Percentiles rank a stretch among this genome's conserved stretches.
Evolutionary conservation across 2,113 vertebrate species (phyloP).

Genomic region (Oceanites oceanicus): DNA sequence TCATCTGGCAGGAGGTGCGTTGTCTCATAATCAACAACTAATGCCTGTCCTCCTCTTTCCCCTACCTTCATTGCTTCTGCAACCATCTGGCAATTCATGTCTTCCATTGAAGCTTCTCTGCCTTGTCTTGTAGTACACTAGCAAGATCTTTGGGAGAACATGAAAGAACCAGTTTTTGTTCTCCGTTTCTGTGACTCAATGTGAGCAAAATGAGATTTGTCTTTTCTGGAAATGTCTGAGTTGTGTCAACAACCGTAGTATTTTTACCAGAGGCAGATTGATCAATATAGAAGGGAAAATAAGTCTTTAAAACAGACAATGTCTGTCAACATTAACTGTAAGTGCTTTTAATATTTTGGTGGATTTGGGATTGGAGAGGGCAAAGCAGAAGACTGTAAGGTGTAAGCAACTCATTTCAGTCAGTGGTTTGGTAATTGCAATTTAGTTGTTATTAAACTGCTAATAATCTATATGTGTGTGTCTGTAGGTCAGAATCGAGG

Average conservation of each 20-base stretch:
- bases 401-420: neutral
- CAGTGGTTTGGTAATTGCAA: neutral
- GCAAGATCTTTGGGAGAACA: neutral
- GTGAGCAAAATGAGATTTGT: neutral
- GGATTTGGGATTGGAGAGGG: neutral
- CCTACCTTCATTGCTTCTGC: neutral
- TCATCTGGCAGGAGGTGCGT: neutral
- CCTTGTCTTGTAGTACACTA: neutral
- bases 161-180: neutral
- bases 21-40: neutral
- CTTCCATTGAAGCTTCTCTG: neutral
- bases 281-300: neutral
- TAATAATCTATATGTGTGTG: neutral
- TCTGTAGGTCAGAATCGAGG: conserved; percentile 67
- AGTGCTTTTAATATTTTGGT: neutral
- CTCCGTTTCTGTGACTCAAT: neutral
- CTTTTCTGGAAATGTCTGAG: neutral
- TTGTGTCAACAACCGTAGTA: fast-evolving
- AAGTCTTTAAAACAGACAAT: neutral
- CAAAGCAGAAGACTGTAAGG: neutral
- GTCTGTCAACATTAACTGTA: neutral
- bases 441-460: neutral
- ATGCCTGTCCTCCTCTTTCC: neutral
- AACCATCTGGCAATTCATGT: neutral
- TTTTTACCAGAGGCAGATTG: neutral